These are phyloP conservation scores for Drosophila nigromelanica DNA, from an alignment of 1,140 invertebrate genomes.

Conservation along the genomic window DNA sequence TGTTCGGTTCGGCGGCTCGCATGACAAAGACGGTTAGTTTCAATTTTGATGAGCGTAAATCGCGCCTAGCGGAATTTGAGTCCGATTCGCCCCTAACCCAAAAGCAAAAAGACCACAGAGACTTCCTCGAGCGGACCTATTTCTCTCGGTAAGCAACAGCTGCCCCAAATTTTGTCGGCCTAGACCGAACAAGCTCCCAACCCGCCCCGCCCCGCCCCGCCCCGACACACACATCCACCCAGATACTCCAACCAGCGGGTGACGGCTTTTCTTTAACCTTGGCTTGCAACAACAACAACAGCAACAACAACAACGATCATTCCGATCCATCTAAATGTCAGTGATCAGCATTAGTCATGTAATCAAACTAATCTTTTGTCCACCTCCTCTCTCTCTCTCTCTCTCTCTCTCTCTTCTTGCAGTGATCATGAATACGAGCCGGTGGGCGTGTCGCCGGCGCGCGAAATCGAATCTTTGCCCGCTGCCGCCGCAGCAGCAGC, in stretches of 20 bases:
- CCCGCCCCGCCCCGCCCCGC: conserved; percentile 23
- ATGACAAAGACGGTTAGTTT: conserved; percentile 84
- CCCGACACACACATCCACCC: conserved; percentile 38
- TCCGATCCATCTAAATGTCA: conserved; percentile 27
- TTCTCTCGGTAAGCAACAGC: conserved; percentile 81
- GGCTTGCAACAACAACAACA: conserved; percentile 43
- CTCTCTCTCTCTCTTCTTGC: conserved; percentile 75
- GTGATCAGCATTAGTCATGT: neutral
- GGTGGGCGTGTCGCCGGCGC: conserved; percentile 85
- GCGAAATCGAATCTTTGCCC: conserved; percentile 15
- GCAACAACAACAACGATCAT: conserved; percentile 10
- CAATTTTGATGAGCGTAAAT: conserved; percentile 82
- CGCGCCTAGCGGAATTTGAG: conserved; percentile 76
- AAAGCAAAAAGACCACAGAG: conserved; percentile 77
- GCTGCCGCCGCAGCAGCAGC: neutral
- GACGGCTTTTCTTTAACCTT: conserved; percentile 56
- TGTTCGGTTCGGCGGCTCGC: conserved; percentile 60
- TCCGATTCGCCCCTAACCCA: conserved; percentile 72
- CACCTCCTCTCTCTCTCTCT: neutral
- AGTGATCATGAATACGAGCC: conserved; percentile 96
- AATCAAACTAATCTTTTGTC: neutral
- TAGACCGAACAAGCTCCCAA: conserved; percentile 19
- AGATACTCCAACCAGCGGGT: conserved; percentile 39
- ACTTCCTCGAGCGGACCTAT: conserved; percentile 82
- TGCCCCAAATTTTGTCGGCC: conserved; percentile 28